These are phyloP conservation scores for Dryococelus australis DNA, from an alignment of 2,888 invertebrate species.

Conservation along the genomic window DNA sequence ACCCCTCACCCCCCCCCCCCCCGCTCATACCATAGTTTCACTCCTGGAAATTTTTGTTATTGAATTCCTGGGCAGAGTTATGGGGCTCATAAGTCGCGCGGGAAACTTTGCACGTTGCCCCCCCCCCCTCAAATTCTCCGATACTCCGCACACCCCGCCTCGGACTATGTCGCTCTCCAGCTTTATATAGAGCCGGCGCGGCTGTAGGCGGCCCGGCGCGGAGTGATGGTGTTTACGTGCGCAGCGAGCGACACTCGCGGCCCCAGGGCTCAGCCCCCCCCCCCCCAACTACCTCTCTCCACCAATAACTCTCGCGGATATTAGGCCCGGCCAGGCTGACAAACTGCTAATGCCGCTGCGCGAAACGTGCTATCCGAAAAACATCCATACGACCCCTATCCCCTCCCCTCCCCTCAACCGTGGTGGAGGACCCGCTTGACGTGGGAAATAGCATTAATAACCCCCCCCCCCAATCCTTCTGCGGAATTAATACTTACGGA, in stretches of 20 bases:
- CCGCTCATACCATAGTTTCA: neutral
- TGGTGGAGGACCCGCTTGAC: no score
- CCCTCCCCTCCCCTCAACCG: neutral
- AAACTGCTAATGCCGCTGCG: neutral
- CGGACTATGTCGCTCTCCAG: neutral
- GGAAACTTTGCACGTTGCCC: slow-evolving; percentile 46
- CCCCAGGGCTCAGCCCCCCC: no score
- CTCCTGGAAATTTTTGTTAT: slow-evolving; percentile 45
- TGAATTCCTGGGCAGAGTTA: slow-evolving; percentile 47
- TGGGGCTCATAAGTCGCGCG: slow-evolving; percentile 46
- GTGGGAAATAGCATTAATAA: slow-evolving; percentile 28
- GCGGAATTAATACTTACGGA: neutral
- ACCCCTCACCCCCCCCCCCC: neutral
- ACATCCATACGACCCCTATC: neutral
- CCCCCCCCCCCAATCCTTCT: neutral
- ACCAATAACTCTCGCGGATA: neutral
- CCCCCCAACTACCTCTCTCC: neutral
- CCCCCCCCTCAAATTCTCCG: no score
- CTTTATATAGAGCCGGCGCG: slow-evolving; percentile 12
- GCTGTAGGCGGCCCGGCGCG: slow-evolving; percentile 17
- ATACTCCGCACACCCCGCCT: no score
- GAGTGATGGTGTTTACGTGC: slow-evolving; percentile 35
- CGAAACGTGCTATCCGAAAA: neutral
- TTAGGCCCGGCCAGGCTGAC: neutral
- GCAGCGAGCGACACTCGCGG: slow-evolving; percentile 28